Evolutionary conservation across 2,113 vertebrate species (phyloP).

Genomic region (Arothron firmamentum): DNA sequence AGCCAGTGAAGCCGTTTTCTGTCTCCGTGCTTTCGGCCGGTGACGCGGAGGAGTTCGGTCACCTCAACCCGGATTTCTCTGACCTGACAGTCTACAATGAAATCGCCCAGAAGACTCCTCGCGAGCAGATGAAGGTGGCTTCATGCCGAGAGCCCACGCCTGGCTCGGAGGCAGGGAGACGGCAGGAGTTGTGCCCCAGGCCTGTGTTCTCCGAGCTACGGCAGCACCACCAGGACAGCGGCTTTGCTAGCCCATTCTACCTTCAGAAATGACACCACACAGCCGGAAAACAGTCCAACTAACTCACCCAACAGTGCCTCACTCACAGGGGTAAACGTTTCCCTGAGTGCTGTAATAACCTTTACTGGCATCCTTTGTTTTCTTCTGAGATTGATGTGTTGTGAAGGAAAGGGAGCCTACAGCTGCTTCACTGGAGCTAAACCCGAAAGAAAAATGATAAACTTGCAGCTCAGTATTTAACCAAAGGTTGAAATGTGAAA

Average conservation of each 20-base stretch:
- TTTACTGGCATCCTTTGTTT: background rate
- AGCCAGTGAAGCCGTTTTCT: constrained; percentile 32
- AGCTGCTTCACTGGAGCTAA: background rate
- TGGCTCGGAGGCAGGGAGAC: constrained; percentile 57
- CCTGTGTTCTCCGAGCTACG: constrained; percentile 63
- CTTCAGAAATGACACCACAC: constrained; percentile 43
- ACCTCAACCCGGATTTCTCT: constrained; percentile 37
- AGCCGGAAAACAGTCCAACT: background rate
- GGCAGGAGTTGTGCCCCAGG: constrained; percentile 23
- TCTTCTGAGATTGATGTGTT: background rate
- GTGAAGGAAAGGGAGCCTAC: background rate
- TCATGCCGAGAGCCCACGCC: constrained; percentile 59
- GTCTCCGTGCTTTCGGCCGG: constrained; percentile 9
- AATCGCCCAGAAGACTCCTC: constrained; percentile 34
- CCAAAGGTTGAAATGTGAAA: no score
- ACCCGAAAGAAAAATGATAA: background rate
- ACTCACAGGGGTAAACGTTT: constrained; percentile 18
- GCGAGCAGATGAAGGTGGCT: constrained; percentile 16
- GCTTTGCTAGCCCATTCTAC: constrained; percentile 77
- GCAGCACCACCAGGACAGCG: constrained; percentile 77
- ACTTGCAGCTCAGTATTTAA: background rate
- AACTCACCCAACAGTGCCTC: constrained; percentile 25
- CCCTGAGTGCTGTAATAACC: constrained; percentile 1
- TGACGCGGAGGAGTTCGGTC: constrained; percentile 34
- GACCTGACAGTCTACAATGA: constrained; percentile 68